phyloP scores from a whole-genome alignment of 2,888 invertebrate species.

The Folsomia manolachei region DNA sequence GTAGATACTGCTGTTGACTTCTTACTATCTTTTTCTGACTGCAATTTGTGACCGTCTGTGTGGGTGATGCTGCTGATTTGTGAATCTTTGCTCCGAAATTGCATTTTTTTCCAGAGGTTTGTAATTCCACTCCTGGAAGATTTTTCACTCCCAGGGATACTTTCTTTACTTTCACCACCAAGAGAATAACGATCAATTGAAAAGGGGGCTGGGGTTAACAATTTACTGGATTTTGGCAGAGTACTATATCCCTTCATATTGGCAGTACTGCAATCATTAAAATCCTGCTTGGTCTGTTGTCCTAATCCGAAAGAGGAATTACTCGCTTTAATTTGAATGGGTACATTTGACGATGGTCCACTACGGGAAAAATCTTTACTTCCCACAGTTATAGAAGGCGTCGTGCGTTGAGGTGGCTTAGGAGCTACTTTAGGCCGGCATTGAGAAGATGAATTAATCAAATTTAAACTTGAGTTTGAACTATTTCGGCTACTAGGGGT shows the following conservation, averaged over 20 bases:
- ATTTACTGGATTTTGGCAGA: conserved; percentile 41
- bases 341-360: conserved; percentile 35
- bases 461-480: conserved; percentile 41
- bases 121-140: conserved; percentile 24
- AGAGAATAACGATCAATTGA: conserved; percentile 17
- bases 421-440: conserved; percentile 45
- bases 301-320: conserved; percentile 40
- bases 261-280: too few species aligned
- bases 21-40: conserved; percentile 22
- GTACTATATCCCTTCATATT: conserved; percentile 43
- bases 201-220: conserved; percentile 29
- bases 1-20: conserved; percentile 12
- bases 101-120: conserved; percentile 41
- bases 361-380: conserved; percentile 13
- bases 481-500: conserved; percentile 33
- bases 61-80: neutral
- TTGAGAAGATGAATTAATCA: conserved; percentile 20
- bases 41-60: neutral
- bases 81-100: conserved; percentile 32
- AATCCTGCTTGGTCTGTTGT: conserved; percentile 28
- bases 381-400: conserved; percentile 25
- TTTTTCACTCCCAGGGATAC: conserved; percentile 32
- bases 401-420: conserved; percentile 47
- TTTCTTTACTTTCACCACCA: conserved; percentile 34
- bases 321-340: conserved; percentile 37